Conservation (phyloP, 2,113 vertebrate genomes). For the Sapajus apella region DNA sequence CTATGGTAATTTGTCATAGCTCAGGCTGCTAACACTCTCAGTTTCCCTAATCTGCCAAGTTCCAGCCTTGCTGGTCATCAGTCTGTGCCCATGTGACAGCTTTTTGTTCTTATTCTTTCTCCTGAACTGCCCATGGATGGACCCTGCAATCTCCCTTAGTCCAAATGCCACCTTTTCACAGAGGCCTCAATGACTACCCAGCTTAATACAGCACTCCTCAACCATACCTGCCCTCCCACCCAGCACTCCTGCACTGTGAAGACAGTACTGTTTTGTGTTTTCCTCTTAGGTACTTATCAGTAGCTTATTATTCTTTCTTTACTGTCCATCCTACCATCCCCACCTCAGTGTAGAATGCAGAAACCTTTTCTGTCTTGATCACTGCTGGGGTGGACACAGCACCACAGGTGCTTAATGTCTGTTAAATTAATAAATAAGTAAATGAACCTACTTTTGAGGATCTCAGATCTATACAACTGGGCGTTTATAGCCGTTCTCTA, state of each 20-base stretch:
- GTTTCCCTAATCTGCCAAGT: not conserved
- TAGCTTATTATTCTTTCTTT: not conserved
- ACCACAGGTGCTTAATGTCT: not conserved
- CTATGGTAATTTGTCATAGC: not conserved
- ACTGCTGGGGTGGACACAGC: not conserved
- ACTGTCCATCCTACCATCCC: too few relatives aligned
- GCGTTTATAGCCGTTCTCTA: not conserved
- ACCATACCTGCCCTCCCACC: rapidly evolving
- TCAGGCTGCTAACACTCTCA: not conserved
- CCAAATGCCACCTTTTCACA: not conserved
- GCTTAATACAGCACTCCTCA: not conserved
- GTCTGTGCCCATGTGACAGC: too few relatives aligned
- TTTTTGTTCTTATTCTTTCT: not conserved
- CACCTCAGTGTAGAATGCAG: rapidly evolving
- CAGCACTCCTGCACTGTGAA: not conserved
- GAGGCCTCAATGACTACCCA: not conserved
- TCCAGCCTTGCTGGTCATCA: not conserved
- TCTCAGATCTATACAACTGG: not conserved
- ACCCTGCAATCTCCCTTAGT: not conserved
- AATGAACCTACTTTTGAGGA: not conserved
- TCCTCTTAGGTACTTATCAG: not conserved
- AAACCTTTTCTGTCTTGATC: not conserved
- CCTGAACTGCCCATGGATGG: not conserved
- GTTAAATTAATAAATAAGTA: not conserved
- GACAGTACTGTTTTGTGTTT: rapidly evolving